Evolutionary conservation across 2,113 vertebrate genomes (phyloP).

Genomic region (Cephalopholis sonnerati): DNA sequence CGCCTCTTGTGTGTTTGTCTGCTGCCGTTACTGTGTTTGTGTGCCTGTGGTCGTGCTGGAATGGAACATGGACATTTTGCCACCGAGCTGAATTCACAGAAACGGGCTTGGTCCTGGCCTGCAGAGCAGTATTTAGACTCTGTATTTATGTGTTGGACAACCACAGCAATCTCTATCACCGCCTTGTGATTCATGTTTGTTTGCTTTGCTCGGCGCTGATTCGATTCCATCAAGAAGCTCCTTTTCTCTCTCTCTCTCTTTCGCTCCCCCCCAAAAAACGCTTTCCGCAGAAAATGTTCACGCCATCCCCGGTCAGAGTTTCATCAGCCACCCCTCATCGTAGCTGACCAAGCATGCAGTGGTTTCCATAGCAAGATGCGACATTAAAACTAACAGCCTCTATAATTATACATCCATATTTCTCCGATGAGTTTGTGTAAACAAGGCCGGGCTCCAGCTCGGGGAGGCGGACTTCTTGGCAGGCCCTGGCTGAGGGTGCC

Average conservation of each 20-base stretch:
- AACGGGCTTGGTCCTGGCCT: conserved; percentile 76
- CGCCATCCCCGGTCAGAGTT: conserved; percentile 62
- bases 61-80: conserved; percentile 80
- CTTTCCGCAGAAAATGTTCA: conserved; percentile 66
- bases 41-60: conserved; percentile 78
- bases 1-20: conserved; percentile 69
- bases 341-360: conserved; percentile 77
- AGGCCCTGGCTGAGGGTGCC: conserved; percentile 74
- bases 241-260: conserved; percentile 20
- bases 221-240: conserved; percentile 70
- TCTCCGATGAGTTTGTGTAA: conserved; percentile 83
- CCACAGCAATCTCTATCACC: conserved; percentile 80
- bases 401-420: conserved; percentile 84
- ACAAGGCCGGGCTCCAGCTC: conserved; percentile 76
- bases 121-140: conserved; percentile 78
- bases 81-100: conserved; percentile 80
- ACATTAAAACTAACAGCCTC: conserved; percentile 82
- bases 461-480: conserved; percentile 78
- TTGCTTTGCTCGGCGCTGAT: conserved; percentile 77
- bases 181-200: conserved; percentile 81
- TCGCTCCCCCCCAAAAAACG: conserved; percentile 3
- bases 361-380: conserved; percentile 78
- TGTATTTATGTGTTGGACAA: conserved; percentile 79
- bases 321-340: conserved; percentile 68
- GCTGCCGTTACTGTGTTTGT: conserved; percentile 79